Conservation (phyloP, 2,797 vertebrate species). For the Buphagus erythrorhynchus region DNA sequence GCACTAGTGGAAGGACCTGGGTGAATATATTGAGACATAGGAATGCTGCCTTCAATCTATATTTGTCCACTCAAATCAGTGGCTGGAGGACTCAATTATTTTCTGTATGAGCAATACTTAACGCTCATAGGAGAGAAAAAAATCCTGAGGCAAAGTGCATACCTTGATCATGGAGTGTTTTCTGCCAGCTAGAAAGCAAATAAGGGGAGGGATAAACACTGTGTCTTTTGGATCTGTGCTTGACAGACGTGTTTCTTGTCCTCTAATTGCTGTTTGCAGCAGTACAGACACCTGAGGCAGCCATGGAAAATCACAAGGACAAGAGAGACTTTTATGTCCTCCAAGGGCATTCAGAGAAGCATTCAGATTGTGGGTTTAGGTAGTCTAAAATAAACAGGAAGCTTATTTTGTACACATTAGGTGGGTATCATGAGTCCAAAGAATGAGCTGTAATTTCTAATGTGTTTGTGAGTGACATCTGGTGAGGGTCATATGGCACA, state of each 20-base stretch:
- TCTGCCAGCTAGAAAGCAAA: background rate
- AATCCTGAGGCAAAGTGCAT: background rate
- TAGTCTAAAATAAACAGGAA: background rate
- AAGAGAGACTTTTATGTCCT: slow-evolving; percentile 6
- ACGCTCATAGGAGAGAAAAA: background rate
- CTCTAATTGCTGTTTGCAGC: slow-evolving; percentile 47
- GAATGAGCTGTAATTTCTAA: background rate
- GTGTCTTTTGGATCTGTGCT: background rate
- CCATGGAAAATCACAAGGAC: background rate
- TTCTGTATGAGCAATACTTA: background rate
- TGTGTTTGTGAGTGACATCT: background rate
- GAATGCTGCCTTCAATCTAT: background rate
- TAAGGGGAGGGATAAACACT: background rate
- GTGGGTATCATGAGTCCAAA: background rate
- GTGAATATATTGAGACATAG: background rate
- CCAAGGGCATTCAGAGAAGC: background rate
- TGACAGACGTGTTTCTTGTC: slow-evolving; percentile 22
- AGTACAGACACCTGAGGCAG: background rate
- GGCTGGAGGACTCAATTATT: background rate
- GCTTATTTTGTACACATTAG: background rate
- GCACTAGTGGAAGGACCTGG: background rate
- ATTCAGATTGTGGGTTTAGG: background rate
- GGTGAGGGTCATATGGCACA: background rate
- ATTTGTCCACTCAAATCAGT: background rate
- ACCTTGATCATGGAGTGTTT: background rate